phyloP scores from a whole-genome alignment of 1,140 invertebrate genomes.

The Pissodes strobi region DNA sequence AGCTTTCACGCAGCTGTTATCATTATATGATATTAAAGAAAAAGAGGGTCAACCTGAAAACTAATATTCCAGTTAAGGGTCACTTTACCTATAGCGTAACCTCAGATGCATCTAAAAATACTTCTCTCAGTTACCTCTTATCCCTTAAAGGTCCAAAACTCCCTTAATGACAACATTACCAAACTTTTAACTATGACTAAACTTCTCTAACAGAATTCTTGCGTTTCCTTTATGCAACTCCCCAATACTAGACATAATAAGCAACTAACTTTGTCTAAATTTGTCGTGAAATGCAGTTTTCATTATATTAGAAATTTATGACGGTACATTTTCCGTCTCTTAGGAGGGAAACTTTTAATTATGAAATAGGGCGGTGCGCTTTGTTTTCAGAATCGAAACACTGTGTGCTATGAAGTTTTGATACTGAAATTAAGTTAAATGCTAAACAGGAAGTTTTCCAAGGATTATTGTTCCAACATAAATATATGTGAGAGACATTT shows the following conservation, averaged over 20 bases:
- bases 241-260: constrained; percentile 14
- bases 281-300: constrained; percentile 29
- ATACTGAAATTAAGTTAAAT: constrained; percentile 11
- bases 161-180: constrained; percentile 19
- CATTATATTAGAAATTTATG: constrained; percentile 19
- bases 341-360: constrained; percentile 23
- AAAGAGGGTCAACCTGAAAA: too few relatives aligned
- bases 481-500: too few relatives aligned
- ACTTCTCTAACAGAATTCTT: constrained; percentile 17
- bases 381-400: constrained; percentile 14
- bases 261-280: constrained; percentile 24
- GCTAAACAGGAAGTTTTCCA: too few relatives aligned
- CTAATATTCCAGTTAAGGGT: too few relatives aligned
- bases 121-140: too few relatives aligned
- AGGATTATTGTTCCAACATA: too few relatives aligned
- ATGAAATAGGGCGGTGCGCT: constrained; percentile 14
- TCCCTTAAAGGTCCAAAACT: too few relatives aligned
- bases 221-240: constrained; percentile 5
- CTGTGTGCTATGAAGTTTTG: constrained; percentile 8
- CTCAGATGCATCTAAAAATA: too few relatives aligned
- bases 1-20: too few relatives aligned
- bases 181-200: constrained; percentile 18
- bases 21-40: too few relatives aligned
- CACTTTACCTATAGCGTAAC: too few relatives aligned
- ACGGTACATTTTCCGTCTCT: constrained; percentile 21